A percentile compares a stretch with the other conserved stretches of the same genome.
These are phyloP conservation scores for Andrena bucephala DNA, from an alignment of 2,888 invertebrate genomes.

Conservation along the genomic window DNA sequence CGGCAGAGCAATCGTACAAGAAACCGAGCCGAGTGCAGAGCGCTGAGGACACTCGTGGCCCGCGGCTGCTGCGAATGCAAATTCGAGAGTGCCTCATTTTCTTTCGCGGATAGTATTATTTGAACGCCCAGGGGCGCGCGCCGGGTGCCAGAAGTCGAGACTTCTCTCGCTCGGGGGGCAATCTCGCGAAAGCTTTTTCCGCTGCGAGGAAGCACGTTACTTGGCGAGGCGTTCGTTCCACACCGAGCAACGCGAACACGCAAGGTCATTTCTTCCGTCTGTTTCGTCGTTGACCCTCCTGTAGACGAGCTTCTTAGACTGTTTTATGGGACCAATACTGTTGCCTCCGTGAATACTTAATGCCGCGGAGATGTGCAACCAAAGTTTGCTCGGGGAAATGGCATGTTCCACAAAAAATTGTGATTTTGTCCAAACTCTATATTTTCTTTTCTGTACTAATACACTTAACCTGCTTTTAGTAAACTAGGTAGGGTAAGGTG, in stretches of 20 bases:
- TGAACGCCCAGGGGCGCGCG: slow-evolving; percentile 36
- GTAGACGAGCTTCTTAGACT: no score
- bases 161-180: not conserved
- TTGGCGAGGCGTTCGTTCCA: not conserved
- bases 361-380: no score
- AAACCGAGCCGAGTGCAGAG: slow-evolving; percentile 38
- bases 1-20: slow-evolving; percentile 38
- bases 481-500: no score
- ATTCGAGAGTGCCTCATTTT: slow-evolving; percentile 75
- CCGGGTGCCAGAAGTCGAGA: slow-evolving; percentile 44
- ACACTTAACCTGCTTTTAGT: no score
- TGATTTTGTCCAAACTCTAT: no score
- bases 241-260: not conserved
- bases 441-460: no score
- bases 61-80: slow-evolving; percentile 72
- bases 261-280: no score
- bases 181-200: slow-evolving; percentile 11
- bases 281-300: no score
- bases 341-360: no score
- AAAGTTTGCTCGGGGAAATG: no score
- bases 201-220: not conserved
- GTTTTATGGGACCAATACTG: no score
- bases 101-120: slow-evolving; percentile 68
- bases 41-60: slow-evolving; percentile 64
- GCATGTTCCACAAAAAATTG: no score